Conservation (phyloP, 1,140 invertebrate species). For the Zaprionus vittiger region DNA sequence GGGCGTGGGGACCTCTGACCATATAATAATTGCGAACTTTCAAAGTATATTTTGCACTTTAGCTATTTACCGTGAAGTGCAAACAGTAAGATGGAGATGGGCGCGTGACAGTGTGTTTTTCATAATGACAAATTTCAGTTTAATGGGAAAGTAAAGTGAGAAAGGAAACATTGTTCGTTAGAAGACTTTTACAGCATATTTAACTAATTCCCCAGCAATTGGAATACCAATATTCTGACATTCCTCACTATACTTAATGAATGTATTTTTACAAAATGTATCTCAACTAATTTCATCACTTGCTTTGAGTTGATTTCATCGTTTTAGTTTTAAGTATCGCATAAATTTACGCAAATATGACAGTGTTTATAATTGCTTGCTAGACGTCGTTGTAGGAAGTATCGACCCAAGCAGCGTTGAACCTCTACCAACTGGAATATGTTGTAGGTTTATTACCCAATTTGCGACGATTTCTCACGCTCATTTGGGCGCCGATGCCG, state of each 20-base stretch:
- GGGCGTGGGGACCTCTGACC: constrained; percentile 5
- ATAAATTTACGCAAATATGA: constrained; percentile 7
- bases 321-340: not conserved
- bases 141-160: not conserved
- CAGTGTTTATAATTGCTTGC: not conserved
- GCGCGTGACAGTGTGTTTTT: not conserved
- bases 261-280: not conserved
- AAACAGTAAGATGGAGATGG: constrained; percentile 3
- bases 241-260: not conserved
- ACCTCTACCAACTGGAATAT: not conserved
- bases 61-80: not conserved
- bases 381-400: not conserved
- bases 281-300: not conserved
- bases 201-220: not conserved
- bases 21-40: constrained; percentile 25
- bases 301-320: not conserved
- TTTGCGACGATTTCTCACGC: constrained; percentile 25
- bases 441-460: constrained; percentile 7
- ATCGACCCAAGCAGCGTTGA: not conserved
- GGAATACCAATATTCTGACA: not conserved
- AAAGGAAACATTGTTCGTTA: not conserved
- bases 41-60: constrained; percentile 3
- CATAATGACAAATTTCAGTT: not conserved
- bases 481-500: not conserved
- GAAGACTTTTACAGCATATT: not conserved